These are phyloP conservation scores for Himalopsyche kuldschensis DNA, from an alignment of 2,888 invertebrate species.

Conservation along the genomic window DNA sequence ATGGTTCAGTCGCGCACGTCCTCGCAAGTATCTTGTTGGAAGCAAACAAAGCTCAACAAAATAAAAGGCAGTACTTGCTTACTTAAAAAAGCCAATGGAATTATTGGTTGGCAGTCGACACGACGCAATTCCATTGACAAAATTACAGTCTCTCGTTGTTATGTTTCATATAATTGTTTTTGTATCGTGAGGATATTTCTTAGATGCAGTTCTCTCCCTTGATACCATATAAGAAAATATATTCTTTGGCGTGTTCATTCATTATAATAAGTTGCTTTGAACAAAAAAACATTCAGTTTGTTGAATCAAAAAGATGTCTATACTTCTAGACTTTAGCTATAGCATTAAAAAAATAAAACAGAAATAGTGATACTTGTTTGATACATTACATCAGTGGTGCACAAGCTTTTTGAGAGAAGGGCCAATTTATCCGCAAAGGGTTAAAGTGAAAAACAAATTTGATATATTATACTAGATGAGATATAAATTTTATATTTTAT, in stretches of 20 bases:
- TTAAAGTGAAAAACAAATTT: no score
- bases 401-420: no score
- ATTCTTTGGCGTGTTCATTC: background rate
- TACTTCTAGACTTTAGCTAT: no score
- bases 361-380: no score
- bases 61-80: background rate
- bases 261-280: background rate
- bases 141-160: background rate
- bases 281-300: background rate
- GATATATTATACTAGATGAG: no score
- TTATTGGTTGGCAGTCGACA: background rate
- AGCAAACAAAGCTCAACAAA: background rate
- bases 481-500: no score
- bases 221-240: background rate
- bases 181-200: background rate
- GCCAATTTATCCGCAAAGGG: no score
- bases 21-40: background rate
- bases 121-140: slow-evolving; percentile 3
- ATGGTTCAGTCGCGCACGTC: background rate
- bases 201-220: background rate
- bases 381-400: no score
- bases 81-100: slow-evolving; percentile 2
- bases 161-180: background rate
- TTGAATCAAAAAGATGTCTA: no score
- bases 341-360: no score